These are phyloP conservation scores for Melanotaenia boesemani DNA, from an alignment of 2,797 vertebrate genomes.

Conservation along the genomic window DNA sequence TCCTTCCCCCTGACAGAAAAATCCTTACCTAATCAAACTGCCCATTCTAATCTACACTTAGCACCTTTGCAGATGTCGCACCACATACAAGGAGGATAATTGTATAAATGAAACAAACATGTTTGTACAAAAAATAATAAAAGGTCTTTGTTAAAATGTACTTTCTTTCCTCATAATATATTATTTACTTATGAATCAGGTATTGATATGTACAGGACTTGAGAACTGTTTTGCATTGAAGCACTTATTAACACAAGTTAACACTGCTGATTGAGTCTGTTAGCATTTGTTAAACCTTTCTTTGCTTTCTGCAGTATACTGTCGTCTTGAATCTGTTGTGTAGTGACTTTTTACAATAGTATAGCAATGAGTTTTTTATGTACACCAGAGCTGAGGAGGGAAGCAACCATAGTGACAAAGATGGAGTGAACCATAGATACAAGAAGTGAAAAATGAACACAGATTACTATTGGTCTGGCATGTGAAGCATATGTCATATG, in stretches of 20 bases:
- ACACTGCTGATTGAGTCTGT: not conserved
- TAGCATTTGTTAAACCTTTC: not conserved
- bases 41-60: slow-evolving; percentile 68
- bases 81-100: slow-evolving; percentile 41
- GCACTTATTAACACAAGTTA: not conserved
- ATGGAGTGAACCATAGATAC: too few species aligned
- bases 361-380: too few species aligned
- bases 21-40: slow-evolving; percentile 83
- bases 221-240: not conserved
- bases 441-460: too few species aligned
- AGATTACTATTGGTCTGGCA: too few species aligned
- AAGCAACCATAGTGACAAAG: too few species aligned
- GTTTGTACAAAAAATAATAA: not conserved
- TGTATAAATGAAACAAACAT: slow-evolving; percentile 16
- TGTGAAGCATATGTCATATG: not conserved
- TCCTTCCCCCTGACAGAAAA: slow-evolving; percentile 78
- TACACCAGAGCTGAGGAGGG: too few species aligned
- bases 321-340: not conserved
- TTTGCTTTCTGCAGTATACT: not conserved
- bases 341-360: not conserved
- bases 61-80: slow-evolving; percentile 48
- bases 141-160: too few species aligned
- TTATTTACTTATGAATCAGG: not conserved
- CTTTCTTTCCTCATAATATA: not conserved
- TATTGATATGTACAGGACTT: not conserved